Base-by-base conservation (phyloP, 2,888 invertebrate genomes). In the Philereme transversata region DNA sequence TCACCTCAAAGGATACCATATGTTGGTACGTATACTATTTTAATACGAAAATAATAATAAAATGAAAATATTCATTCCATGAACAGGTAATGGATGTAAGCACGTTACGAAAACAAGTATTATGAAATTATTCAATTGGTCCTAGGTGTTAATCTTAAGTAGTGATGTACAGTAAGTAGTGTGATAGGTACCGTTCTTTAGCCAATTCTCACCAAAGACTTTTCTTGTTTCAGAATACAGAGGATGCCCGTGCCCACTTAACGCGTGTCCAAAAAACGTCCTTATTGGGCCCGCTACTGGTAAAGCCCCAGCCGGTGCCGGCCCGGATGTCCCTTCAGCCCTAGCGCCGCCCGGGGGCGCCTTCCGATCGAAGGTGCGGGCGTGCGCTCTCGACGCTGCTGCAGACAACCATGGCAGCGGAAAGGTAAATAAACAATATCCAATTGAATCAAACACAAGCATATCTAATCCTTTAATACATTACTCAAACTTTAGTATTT, bases 221-320 rank as follows among this genome's bases (percentile, higher is more conserved):
- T 38, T 33, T 10, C 48, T 69, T 70, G 38, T 84, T 84, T 9
- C 84, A 92, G 91, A 92, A 82, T 91, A 91, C 63, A 86, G 90
- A 74, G 93, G 94, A 91, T 97, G 97, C 92, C 96, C 97, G 80
- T 97, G 97, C 94, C 97, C 97, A 93, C 95, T 97, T 94, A 97
- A 97, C 94, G 95, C 97, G 95, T 97, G 97, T 97, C 97, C 97
- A 97, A 97, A 97, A 97, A 97, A 97, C 97, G 97, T 96, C 96
- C 97, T 95, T 97, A 97, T 97, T 97, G 97, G 97, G 95, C 97
- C 97, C 96, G 97, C 96, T 97, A 97, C 97, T 97, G 97, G 97
- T 97, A 97, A 96, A 95, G 95, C 96, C 96, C 97, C 97, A 95
- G 93, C 94, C 91, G 93, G 94, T 93, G 93, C 93, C 93, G 94